Evolutionary conservation across 37 sponge, comb jelly and placozoan genomes (phyloP).

Genomic region (Amphimedon queenslandica): DNA sequence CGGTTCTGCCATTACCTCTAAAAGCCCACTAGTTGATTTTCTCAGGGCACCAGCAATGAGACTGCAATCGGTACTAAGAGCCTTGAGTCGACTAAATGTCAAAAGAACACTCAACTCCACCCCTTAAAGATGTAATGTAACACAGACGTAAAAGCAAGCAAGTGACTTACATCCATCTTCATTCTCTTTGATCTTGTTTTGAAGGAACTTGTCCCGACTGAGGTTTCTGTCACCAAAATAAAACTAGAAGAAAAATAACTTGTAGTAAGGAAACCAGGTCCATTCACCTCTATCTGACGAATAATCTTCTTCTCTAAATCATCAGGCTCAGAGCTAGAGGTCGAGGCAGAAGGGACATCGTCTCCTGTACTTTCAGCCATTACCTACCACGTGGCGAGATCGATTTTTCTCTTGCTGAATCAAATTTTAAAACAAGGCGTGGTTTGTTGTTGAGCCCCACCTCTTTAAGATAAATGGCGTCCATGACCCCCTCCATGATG

Average conservation of each 20-base stretch:
- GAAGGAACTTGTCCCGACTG: conserved; percentile 80
- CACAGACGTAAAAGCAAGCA: not conserved
- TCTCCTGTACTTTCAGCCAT: not conserved
- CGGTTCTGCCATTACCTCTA: conserved; percentile 58
- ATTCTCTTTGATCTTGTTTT: conserved; percentile 41
- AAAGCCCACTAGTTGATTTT: conserved; percentile 32
- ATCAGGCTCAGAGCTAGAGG: not conserved
- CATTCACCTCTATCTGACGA: conserved; percentile 67
- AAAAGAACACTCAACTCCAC: conserved; percentile 57
- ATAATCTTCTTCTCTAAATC: conserved; percentile 71
- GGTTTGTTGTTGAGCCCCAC: no score
- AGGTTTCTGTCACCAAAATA: conserved; percentile 91
- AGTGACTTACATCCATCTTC: conserved; percentile 53
- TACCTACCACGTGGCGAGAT: not conserved
- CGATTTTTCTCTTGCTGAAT: no score
- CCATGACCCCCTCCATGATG: no score
- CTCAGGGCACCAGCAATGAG: conserved; percentile 61
- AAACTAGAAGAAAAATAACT: conserved; percentile 36
- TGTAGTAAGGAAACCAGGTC: not conserved
- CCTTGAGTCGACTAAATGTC: conserved; percentile 86
- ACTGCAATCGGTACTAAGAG: conserved; percentile 52
- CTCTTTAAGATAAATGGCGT: no score
- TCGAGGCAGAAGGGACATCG: not conserved
- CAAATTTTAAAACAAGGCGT: no score
- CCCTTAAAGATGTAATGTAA: conserved; percentile 38